Base-by-base conservation (phyloP, 2,888 invertebrate species). In the Yponomeuta plumbellus region DNA sequence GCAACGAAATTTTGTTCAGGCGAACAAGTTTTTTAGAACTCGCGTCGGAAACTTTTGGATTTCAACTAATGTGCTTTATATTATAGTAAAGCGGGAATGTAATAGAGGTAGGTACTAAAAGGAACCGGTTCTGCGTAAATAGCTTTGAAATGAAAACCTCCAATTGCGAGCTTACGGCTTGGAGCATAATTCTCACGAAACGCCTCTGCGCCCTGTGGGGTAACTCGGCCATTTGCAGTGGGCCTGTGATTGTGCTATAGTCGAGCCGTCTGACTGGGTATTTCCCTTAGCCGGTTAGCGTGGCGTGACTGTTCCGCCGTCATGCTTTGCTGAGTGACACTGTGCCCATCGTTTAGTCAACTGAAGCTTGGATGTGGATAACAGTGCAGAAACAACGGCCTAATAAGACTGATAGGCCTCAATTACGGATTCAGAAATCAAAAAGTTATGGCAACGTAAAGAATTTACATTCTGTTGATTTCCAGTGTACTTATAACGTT, bases 311-410 rank as follows among this genome's bases (percentile, higher is more conserved):
- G 65, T 65, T 66, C 66, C 64, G 56, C 52, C 63, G 68, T 64
- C 65, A 67, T 63, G 68, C 67, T 67, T 65, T 65, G 58, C 67
- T 68, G 68, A 65, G 20, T 65, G 68, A 61, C 68, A 64, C 67
- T 64, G 67, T 66, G 64, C 61, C 59, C 64, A 64, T 59, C 61
- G 64, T 26, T 22, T 64, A 59, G 44, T 66, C 66, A 59, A 59
- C 61, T n/a, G 34, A 13, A 23, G 11, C 59, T 10, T 13, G 59
- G 58, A 58, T 58, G 58, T 58, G 22, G 20, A 21, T n/a, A 21
- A 58, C 11, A 58, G 58, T 11, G 21, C 20, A 58, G 58, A 20
- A 20, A 20, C 21, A 20, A 11, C 13, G n/a, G 22, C 11, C 20
- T 58, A 21, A 58, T 58, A 21, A 58, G 11, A 21, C 58, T 21